Evolutionary conservation across 2,888 invertebrate genomes (phyloP).

Genomic region (Sminthurinus aureus): DNA sequence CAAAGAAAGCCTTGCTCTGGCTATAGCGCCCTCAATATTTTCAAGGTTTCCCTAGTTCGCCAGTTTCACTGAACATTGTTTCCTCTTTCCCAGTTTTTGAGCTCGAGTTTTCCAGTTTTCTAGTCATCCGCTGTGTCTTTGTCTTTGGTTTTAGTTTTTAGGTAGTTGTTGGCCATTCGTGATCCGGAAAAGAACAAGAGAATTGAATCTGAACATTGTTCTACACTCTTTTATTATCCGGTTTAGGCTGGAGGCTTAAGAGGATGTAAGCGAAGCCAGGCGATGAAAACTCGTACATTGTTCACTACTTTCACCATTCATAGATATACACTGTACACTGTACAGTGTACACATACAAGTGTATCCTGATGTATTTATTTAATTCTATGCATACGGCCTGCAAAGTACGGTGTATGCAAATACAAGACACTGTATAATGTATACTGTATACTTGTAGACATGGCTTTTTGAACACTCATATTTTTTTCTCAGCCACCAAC

Average conservation of each 20-base stretch:
- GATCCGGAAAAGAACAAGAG: neutral
- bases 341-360: too few relatives aligned
- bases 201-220: neutral
- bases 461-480: too few relatives aligned
- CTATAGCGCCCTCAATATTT: slow-evolving; percentile 7
- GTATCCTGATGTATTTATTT: too few relatives aligned
- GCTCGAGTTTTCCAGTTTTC: too few relatives aligned
- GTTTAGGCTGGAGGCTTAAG: neutral
- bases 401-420: too few relatives aligned
- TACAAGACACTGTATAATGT: too few relatives aligned
- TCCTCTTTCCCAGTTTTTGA: neutral
- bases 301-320: neutral
- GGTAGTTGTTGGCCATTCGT: neutral
- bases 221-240: neutral
- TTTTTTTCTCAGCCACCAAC: too few relatives aligned
- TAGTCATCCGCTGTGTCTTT: neutral
- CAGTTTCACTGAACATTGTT: neutral
- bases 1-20: neutral
- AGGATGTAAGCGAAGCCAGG: neutral
- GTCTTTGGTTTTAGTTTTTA: neutral
- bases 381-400: too few relatives aligned
- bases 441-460: too few relatives aligned
- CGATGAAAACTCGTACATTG: neutral
- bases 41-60: neutral
- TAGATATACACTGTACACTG: neutral